Evolutionary conservation across 2,797 vertebrate genomes (phyloP).

Genomic region (Coreius guichenoti): DNA sequence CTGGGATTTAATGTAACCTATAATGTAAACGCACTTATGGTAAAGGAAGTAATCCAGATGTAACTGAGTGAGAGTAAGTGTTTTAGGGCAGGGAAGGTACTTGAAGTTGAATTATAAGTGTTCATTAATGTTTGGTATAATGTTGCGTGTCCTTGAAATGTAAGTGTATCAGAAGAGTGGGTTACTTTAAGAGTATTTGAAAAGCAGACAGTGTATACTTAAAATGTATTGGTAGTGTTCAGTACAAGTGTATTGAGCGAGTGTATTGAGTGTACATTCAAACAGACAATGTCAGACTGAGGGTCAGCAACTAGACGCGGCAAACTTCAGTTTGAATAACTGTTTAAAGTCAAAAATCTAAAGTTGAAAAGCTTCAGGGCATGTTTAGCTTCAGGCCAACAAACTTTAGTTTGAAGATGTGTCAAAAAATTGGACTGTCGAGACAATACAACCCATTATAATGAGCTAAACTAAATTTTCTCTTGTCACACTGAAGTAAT

Average conservation of each 20-base stretch:
- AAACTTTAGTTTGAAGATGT: slow-evolving; percentile 7
- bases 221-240: not conserved
- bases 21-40: not conserved
- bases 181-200: slow-evolving; percentile 7
- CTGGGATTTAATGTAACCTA: not conserved
- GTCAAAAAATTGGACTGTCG: not conserved
- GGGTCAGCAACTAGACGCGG: not conserved
- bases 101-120: not conserved
- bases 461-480: not conserved
- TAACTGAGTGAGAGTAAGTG: not conserved
- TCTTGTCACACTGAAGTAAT: slow-evolving; percentile 47
- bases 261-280: not conserved
- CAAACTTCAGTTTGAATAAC: not conserved
- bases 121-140: not conserved
- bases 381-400: slow-evolving; percentile 3
- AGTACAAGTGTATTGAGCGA: not conserved
- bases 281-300: slow-evolving; percentile 27
- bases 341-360: not conserved
- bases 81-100: not conserved
- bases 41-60: slow-evolving; percentile 3
- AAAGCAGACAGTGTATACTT: not conserved
- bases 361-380: not conserved
- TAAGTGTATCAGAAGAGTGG: not conserved
- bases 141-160: not conserved
- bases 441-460: slow-evolving; percentile 8